Base-by-base conservation (phyloP, 2,113 vertebrate genomes). In the Columbina picui region DNA sequence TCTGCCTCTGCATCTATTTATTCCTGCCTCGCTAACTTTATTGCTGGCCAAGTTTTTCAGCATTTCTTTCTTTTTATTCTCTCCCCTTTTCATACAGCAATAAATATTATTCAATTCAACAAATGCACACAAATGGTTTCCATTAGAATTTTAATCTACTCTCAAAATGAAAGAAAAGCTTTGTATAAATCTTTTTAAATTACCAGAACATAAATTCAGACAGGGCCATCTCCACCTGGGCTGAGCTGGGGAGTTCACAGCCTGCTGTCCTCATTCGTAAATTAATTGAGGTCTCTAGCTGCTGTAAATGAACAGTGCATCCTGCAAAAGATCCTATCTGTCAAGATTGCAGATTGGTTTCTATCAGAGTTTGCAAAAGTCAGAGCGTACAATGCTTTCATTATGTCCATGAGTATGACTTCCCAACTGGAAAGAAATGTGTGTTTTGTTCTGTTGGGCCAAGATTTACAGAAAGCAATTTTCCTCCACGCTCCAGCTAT, bases 391-490 rank as follows among this genome's bases (percentile, higher is more conserved):
- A 97, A 97, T 98, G 92, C 97, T 98, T 98, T 97, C 98, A 98
- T 98, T 98, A 98, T 97, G 97, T 94, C 94, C 71, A 96, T 81
- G 97, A 98, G 94, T 98, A 97, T 63, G 95, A 95, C 96, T 96
- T 98, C 97, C 97, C 97, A 97, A 97, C 97, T 97, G 97, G 97
- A 98, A 98, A 98, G 97, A 98, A 98, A 98, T 97, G 97, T 93
- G 92, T 92, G 96, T 97, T 98, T 98, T 98, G 97, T 98, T 98
- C 97, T 97, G 93, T 96, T 97, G 97, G 97, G 96, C 97, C 96
- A 95, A 98, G 97, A 98, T 98, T 97, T 98, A 98, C 97, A 94
- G 97, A 98, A 98, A 98, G 98, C 97, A 98, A 98, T 98, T 98
- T 98, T 89, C 97, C 87, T 97, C 95, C 90, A 89, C 34, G 96